Base-by-base conservation (phyloP, 1,140 invertebrate genomes). In the Drosophila arawakana region DNA sequence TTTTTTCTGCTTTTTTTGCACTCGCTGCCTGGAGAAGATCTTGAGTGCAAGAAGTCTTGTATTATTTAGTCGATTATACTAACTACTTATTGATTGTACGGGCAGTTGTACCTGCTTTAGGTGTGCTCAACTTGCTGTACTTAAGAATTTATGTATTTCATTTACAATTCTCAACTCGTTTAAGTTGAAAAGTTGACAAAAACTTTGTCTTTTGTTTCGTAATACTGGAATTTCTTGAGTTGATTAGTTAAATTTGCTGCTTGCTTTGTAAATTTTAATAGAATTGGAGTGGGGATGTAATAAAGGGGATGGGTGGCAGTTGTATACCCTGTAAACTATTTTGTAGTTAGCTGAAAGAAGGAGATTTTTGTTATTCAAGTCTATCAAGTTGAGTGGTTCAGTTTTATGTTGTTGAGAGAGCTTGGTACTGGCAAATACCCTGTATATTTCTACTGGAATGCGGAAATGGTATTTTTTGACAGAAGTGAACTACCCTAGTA, bases 61-160 rank as follows among this genome's bases (percentile, higher is more conserved):
- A 18, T 39, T 59, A 44, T 35, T 37, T 61, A 61, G 57, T 69
- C 47, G 47, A 54, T 69, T 47, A 47, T 58, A 52, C 37, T 49
- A 68, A 68, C 70, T 73, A 44, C 54, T 60, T 73, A 67, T 18
- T 15, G 43, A 15, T 25, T 55, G 34, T 57, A 30, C 55, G 41
- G 37, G 52, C 10, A 49, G 8, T 21, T 47, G 43, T 21, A 34
- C 25, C n/a, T 34, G 25, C 9, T 47, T 9, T 8, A 57, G 10
- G 44, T 21, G 57, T 41, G 50, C 21, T 58, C 30, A 3, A 44
- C 11, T 44, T 37, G 9, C 46, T 39, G n/a, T 55, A 18, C 34
- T 25, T 50, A 2, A 49, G 25, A 10, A 25, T 7, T n/a, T 15
- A 25, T 1, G 7, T 6, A 62, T 30, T 41, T 30, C 11, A 21